phyloP scores from a whole-genome alignment of 2,797 vertebrate genomes.

The Meriones psammophilus region DNA sequence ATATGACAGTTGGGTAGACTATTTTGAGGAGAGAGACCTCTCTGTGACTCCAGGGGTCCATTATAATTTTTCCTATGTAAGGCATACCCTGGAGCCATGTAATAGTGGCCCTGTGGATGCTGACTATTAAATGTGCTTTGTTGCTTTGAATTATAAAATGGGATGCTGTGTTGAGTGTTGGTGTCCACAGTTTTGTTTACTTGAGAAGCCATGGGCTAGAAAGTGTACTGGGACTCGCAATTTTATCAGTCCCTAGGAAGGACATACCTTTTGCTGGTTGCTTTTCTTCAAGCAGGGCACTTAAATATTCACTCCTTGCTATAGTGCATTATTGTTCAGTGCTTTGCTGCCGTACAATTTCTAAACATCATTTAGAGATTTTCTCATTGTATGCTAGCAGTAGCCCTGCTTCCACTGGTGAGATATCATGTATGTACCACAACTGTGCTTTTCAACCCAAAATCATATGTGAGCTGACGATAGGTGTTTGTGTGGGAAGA shows the following conservation, averaged over 20 bases:
- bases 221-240: background rate
- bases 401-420: background rate
- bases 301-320: background rate
- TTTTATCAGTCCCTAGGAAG: background rate
- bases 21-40: background rate
- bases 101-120: background rate
- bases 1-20: background rate
- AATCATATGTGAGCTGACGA: background rate
- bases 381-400: background rate
- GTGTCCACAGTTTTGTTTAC: background rate
- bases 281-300: background rate
- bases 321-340: background rate
- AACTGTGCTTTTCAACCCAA: background rate
- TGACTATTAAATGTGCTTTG: background rate
- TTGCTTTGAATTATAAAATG: background rate
- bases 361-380: background rate
- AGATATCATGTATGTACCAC: background rate
- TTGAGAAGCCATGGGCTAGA: background rate
- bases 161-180: background rate
- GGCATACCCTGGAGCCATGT: background rate
- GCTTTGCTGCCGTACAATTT: background rate
- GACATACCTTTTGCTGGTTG: background rate
- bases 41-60: background rate
- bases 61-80: background rate
- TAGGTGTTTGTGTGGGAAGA: conserved; percentile 6